A percentile compares a stretch with the other conserved stretches of the same genome.
Evolutionary conservation across 2,888 invertebrate species (phyloP).

Genomic region (Portevinia maculata): DNA sequence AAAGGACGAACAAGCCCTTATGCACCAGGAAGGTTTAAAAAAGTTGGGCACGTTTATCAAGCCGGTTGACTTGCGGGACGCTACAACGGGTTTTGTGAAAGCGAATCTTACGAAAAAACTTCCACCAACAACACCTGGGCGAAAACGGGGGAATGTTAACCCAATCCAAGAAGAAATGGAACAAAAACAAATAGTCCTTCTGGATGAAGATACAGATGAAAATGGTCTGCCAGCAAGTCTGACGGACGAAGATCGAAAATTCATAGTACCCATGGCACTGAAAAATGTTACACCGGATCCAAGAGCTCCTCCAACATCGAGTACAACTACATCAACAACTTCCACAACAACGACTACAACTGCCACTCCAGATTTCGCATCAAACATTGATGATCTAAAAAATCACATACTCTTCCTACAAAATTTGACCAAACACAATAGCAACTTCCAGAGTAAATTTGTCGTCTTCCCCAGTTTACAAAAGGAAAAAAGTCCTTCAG

Average conservation of each 20-base stretch:
- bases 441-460: slow-evolving; percentile 82
- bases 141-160: slow-evolving; percentile 77
- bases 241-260: slow-evolving; percentile 82
- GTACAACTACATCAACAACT: slow-evolving; percentile 75
- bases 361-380: slow-evolving; percentile 77
- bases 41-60: slow-evolving; percentile 82
- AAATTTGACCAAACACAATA: slow-evolving; percentile 82
- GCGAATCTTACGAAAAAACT: slow-evolving; percentile 81
- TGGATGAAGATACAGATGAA: slow-evolving; percentile 82
- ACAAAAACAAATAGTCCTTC: slow-evolving; percentile 81
- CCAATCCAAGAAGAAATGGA: slow-evolving; percentile 82
- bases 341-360: slow-evolving; percentile 76
- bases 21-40: slow-evolving; percentile 82
- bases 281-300: slow-evolving; percentile 81
- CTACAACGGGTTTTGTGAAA: slow-evolving; percentile 81
- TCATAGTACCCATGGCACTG: slow-evolving; percentile 82
- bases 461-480: slow-evolving; percentile 82
- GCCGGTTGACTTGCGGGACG: slow-evolving; percentile 81
- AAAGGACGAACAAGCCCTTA: slow-evolving; percentile 82
- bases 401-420: slow-evolving; percentile 82
- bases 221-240: slow-evolving; percentile 81
- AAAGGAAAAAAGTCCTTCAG: slow-evolving; percentile 77
- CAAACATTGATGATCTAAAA: slow-evolving; percentile 82
- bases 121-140: slow-evolving; percentile 72
- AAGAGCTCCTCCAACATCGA: slow-evolving; percentile 75